A percentile compares a stretch with the other conserved stretches of the same genome.
phyloP scores from a whole-genome alignment of 2,113 vertebrate species.

The Nesospiza acunhae region DNA sequence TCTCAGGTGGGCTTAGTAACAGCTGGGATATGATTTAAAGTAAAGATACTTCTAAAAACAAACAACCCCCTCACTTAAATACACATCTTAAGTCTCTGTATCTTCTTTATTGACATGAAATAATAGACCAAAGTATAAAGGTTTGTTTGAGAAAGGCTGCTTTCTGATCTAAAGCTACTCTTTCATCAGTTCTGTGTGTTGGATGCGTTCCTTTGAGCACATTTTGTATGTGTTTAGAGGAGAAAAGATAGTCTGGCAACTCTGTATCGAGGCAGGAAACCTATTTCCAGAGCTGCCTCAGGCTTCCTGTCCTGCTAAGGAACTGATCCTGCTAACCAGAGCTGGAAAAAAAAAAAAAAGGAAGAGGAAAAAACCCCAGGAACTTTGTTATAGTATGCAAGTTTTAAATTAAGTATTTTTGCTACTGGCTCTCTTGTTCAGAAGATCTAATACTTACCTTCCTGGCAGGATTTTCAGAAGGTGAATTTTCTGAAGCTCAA shows the following conservation, averaged over 20 bases:
- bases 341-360: background rate
- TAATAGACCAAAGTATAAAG: background rate
- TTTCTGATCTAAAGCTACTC: background rate
- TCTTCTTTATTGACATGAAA: background rate
- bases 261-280: constrained; percentile 24
- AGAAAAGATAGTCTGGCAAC: background rate
- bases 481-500: background rate
- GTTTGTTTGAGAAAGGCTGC: background rate
- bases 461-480: background rate
- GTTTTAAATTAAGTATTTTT: background rate
- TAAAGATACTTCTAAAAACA: background rate
- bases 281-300: constrained; percentile 31
- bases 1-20: background rate
- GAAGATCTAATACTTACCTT: background rate
- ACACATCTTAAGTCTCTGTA: background rate
- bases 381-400: background rate
- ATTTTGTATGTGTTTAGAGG: background rate
- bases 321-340: background rate
- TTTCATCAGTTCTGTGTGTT: background rate
- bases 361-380: fast-evolving
- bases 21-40: background rate
- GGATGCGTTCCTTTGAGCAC: background rate
- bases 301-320: constrained; percentile 8
- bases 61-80: background rate
- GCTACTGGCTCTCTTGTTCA: background rate